Conservation (phyloP, 2,888 invertebrate species). For the Cosmorhoe ocellata region DNA sequence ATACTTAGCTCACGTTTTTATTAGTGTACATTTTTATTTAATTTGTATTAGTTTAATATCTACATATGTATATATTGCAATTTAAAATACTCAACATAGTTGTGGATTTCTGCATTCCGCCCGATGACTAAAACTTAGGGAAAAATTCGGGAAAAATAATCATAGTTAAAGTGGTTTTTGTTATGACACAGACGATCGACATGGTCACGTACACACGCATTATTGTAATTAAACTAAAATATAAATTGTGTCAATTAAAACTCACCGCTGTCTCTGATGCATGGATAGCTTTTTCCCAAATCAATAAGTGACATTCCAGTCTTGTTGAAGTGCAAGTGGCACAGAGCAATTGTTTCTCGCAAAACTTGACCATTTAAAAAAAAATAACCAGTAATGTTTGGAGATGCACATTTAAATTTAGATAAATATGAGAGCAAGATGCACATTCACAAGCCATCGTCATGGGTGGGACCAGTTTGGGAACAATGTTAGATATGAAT, state of each 20-base stretch:
- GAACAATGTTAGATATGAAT: constrained; percentile 80
- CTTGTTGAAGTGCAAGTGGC: constrained; percentile 75
- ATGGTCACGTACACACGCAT: constrained; percentile 58
- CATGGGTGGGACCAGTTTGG: constrained; percentile 83
- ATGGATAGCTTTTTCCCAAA: constrained; percentile 69
- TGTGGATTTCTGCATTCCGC: constrained; percentile 84
- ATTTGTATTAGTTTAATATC: constrained; percentile 67
- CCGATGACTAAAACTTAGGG: constrained; percentile 81
- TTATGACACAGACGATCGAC: constrained; percentile 59
- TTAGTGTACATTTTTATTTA: constrained; percentile 64
- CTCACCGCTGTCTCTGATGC: constrained; percentile 50
- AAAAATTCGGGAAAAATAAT: constrained; percentile 53
- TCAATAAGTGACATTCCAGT: constrained; percentile 80
- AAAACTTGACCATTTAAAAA: constrained; percentile 24
- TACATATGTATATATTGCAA: constrained; percentile 81
- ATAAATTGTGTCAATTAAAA: constrained; percentile 60
- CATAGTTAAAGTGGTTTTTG: constrained; percentile 64
- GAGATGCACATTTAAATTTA: not conserved
- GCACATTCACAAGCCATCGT: constrained; percentile 77
- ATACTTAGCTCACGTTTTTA: constrained; percentile 65
- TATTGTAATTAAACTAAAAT: constrained; percentile 46
- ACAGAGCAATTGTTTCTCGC: constrained; percentile 48
- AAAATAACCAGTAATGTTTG: not conserved
- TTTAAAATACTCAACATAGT: constrained; percentile 81
- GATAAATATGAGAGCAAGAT: constrained; percentile 45